phyloP scores from a whole-genome alignment of 2,113 vertebrate genomes.

The Gambusia affinis region DNA sequence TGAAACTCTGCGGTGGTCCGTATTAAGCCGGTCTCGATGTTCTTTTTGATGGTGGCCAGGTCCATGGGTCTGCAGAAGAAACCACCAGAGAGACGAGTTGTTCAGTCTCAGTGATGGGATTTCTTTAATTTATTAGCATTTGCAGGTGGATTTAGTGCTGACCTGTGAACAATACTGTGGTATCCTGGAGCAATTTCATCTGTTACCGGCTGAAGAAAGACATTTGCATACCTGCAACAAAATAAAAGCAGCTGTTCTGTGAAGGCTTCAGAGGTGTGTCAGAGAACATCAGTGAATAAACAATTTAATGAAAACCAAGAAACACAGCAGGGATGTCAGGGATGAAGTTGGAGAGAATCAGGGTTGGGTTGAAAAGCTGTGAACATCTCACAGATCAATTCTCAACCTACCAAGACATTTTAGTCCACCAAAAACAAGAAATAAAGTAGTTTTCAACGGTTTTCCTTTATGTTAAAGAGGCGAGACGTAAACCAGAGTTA shows the following conservation, averaged over 20 bases:
- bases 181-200: slow-evolving; percentile 98
- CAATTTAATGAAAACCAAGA: neutral
- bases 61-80: slow-evolving; percentile 90
- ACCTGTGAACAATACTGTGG: slow-evolving; percentile 97
- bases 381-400: too few relatives aligned
- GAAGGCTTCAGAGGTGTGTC: neutral
- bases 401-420: too few relatives aligned
- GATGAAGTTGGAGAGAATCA: neutral
- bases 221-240: slow-evolving; percentile 90
- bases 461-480: too few relatives aligned
- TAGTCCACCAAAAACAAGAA: too few relatives aligned
- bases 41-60: slow-evolving; percentile 98
- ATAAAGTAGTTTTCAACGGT: too few relatives aligned
- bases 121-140: neutral
- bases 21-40: slow-evolving; percentile 95
- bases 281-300: neutral
- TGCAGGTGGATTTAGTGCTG: slow-evolving; percentile 35
- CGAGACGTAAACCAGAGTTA: too few relatives aligned
- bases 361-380: neutral
- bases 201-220: slow-evolving; percentile 96
- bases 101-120: neutral
- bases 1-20: slow-evolving; percentile 98
- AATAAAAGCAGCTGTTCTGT: neutral
- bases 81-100: neutral
- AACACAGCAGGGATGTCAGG: neutral